These are phyloP conservation scores for Tanytarsus gracilentus DNA, from an alignment of 2,888 invertebrate species.

Conservation along the genomic window DNA sequence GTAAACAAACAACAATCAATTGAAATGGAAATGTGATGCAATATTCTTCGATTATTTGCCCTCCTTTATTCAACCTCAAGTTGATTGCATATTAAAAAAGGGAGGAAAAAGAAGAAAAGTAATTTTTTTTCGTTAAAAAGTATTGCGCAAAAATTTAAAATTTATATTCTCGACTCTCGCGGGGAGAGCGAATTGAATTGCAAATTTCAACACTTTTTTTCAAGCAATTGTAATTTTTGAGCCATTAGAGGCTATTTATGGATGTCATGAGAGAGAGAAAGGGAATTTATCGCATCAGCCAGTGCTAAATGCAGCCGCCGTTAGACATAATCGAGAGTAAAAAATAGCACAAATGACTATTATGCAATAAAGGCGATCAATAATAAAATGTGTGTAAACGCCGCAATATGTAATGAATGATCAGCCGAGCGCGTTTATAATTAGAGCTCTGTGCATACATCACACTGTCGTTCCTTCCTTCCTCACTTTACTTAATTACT, in stretches of 20 bases:
- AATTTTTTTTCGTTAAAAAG: not conserved
- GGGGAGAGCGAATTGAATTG: conserved; percentile 2
- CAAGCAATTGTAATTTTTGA: too few species aligned
- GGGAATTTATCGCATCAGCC: not conserved
- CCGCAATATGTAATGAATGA: conserved; percentile 1
- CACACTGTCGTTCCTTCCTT: not conserved
- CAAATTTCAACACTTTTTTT: not conserved
- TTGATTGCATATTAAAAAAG: too few species aligned
- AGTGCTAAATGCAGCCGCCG: not conserved
- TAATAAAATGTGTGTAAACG: not conserved
- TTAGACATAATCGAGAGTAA: too few species aligned
- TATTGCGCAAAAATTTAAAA: not conserved
- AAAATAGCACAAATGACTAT: not conserved
- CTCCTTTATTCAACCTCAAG: too few species aligned
- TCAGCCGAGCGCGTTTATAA: not conserved
- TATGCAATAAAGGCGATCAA: not conserved
- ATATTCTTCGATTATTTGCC: too few species aligned
- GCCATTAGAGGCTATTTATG: conserved; percentile 4
- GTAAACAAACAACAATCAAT: too few species aligned
- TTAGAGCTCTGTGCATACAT: not conserved
- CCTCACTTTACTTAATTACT: too few species aligned
- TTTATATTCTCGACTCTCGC: not conserved
- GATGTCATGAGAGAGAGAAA: not conserved
- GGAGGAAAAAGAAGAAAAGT: too few species aligned
- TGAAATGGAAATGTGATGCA: too few species aligned